These are phyloP conservation scores for Osmerus eperlanus DNA, from an alignment of 2,113 vertebrate species.

Conservation along the genomic window DNA sequence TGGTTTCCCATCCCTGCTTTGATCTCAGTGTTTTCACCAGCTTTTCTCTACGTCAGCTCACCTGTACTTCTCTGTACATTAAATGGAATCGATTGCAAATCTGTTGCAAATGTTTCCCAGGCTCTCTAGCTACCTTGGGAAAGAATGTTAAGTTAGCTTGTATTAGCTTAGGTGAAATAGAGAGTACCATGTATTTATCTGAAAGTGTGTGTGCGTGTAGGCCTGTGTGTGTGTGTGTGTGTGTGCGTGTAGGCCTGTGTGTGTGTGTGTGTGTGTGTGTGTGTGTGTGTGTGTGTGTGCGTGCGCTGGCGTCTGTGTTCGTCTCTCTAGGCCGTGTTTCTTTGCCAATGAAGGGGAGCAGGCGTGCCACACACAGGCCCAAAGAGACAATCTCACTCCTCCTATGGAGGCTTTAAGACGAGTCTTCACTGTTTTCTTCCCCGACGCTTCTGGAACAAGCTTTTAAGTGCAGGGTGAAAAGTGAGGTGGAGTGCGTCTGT, in stretches of 20 bases:
- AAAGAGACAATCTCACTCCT: no score
- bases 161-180: slow-evolving; percentile 17
- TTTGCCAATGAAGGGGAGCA: slow-evolving; percentile 20
- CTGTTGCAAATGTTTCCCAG: not conserved
- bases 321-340: slow-evolving; percentile 31
- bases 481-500: not conserved
- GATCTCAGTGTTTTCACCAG: not conserved
- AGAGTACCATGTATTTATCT: not conserved
- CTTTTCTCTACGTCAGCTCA: not conserved
- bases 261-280: not conserved
- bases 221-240: not conserved
- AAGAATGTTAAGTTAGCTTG: slow-evolving; percentile 25
- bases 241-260: no score
- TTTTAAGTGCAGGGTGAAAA: no score
- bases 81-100: no score
- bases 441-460: no score
- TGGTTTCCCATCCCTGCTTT: slow-evolving; percentile 24
- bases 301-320: slow-evolving; percentile 4
- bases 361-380: no score
- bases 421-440: no score
- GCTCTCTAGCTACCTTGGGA: no score
- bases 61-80: no score
- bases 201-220: not conserved
- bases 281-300: slow-evolving; percentile 1
- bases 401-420: no score